These are phyloP conservation scores for Cyprichromis sp. DNA, from an alignment of 2,113 vertebrate genomes.

Conservation along the genomic window DNA sequence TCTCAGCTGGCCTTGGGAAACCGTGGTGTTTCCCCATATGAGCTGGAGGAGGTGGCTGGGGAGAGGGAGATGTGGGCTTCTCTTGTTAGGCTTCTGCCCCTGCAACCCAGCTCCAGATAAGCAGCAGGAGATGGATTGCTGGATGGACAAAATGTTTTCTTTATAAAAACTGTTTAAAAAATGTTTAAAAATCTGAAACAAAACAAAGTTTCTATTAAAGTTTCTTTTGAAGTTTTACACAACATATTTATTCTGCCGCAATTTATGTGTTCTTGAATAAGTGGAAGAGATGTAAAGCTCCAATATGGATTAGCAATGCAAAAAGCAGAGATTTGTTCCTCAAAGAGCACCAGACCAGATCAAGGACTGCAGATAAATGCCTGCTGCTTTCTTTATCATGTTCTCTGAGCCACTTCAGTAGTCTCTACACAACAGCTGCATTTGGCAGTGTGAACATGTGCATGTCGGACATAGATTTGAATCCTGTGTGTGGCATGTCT, in stretches of 20 bases:
- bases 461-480: slow-evolving; percentile 23
- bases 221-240: not conserved
- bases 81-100: not conserved
- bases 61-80: not conserved
- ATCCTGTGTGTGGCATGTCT: slow-evolving; percentile 40
- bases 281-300: not conserved
- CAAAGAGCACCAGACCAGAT: not conserved
- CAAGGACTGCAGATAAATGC: not conserved
- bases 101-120: not conserved
- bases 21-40: not conserved
- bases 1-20: not conserved
- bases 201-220: not conserved
- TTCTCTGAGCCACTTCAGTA: slow-evolving; percentile 23
- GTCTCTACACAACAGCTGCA: slow-evolving; percentile 49
- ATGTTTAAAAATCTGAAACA: not conserved
- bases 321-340: not conserved
- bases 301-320: not conserved
- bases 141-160: not conserved
- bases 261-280: not conserved
- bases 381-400: not conserved
- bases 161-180: not conserved
- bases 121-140: not conserved
- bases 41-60: not conserved
- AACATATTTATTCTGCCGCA: not conserved
- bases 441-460: slow-evolving; percentile 31